Evolutionary conservation across 1,140 invertebrate species (phyloP).

Genomic region (Pseudomyrmex gracilis): DNA sequence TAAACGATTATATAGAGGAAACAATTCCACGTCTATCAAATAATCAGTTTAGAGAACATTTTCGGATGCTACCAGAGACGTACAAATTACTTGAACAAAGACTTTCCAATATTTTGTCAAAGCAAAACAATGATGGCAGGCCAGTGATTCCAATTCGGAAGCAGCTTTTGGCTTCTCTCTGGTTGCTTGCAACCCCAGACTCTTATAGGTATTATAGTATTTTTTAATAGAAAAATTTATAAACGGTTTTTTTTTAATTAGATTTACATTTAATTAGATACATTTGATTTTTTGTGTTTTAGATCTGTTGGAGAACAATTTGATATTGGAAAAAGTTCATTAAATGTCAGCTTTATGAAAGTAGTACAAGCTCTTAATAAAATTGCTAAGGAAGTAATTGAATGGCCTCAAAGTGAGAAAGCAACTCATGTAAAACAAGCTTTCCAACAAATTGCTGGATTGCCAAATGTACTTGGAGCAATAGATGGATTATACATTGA

Average conservation of each 20-base stretch:
- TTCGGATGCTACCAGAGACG: conserved; percentile 4
- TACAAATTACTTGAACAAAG: conserved; percentile 1
- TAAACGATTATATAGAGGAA: background rate
- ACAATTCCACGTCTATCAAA: conserved; percentile 5
- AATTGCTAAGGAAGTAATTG: background rate
- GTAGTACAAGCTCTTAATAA: background rate
- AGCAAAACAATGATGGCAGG: background rate
- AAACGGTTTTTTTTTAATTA: background rate
- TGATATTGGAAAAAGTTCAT: conserved; percentile 2
- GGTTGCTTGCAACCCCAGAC: conserved; percentile 2
- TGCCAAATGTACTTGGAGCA: background rate
- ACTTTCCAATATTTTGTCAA: background rate
- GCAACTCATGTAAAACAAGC: conserved; percentile 5
- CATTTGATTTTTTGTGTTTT: background rate
- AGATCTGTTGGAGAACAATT: conserved; percentile 15
- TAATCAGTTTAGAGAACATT: conserved; percentile 19
- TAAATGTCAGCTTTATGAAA: conserved; percentile 18
- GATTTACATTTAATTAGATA: too few species aligned
- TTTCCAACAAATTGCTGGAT: conserved; percentile 11
- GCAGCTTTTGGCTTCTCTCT: background rate
- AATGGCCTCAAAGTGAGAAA: background rate
- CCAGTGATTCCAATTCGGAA: background rate
- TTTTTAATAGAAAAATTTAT: background rate
- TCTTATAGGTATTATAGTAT: background rate
- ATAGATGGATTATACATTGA: background rate